Conservation (phyloP, 2,113 vertebrate genomes). For the Oostethus manadensis region DNA sequence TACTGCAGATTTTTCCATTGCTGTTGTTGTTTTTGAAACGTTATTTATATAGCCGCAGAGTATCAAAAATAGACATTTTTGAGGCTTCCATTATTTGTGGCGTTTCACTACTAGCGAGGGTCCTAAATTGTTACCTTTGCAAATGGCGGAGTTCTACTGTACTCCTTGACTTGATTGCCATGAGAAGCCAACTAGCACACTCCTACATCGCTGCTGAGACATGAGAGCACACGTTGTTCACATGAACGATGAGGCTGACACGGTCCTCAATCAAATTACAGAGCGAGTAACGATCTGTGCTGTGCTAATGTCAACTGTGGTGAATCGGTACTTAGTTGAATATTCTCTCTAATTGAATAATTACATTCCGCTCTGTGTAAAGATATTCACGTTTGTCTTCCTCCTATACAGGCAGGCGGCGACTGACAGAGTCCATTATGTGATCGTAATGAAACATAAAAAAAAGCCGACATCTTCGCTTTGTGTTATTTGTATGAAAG, state of each 20-base stretch:
- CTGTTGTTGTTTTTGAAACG: too few species aligned
- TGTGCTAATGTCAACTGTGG: slow-evolving; percentile 59
- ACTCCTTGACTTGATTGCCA: slow-evolving; percentile 41
- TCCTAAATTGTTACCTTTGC: too few species aligned
- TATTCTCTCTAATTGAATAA: slow-evolving; percentile 59
- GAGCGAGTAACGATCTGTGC: slow-evolving; percentile 50
- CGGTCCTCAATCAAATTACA: slow-evolving; percentile 51
- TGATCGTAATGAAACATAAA: slow-evolving; percentile 45
- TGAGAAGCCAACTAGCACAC: slow-evolving; percentile 30
- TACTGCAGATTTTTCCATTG: too few species aligned
- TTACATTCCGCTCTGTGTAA: slow-evolving; percentile 46
- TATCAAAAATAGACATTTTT: too few species aligned
- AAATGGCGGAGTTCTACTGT: not conserved
- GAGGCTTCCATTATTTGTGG: too few species aligned
- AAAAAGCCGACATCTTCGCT: slow-evolving; percentile 39
- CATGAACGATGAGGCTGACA: slow-evolving; percentile 48
- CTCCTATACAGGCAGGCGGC: slow-evolving; percentile 28
- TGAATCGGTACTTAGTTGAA: slow-evolving; percentile 57
- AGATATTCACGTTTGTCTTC: slow-evolving; percentile 45
- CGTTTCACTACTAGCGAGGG: too few species aligned
- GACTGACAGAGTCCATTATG: slow-evolving; percentile 52
- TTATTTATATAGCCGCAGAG: too few species aligned
- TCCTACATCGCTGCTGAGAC: slow-evolving; percentile 42
- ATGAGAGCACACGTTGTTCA: slow-evolving; percentile 38
- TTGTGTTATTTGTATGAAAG: too few species aligned